These are phyloP conservation scores for Platycercus adscitus DNA, from an alignment of 2,113 vertebrate genomes.

Conservation along the genomic window DNA sequence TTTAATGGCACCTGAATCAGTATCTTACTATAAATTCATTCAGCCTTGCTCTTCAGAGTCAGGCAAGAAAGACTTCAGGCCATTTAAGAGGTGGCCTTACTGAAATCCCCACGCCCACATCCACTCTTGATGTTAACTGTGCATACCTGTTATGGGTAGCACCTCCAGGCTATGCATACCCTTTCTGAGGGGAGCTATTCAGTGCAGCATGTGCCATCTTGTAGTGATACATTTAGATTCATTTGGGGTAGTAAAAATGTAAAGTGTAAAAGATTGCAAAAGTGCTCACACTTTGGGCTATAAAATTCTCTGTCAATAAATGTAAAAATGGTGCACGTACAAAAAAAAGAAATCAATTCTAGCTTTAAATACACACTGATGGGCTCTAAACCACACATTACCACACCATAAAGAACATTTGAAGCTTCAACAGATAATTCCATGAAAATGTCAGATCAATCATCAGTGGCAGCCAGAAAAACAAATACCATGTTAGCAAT, in stretches of 20 bases:
- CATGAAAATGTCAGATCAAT: background rate
- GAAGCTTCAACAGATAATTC: constrained; percentile 7
- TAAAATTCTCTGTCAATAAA: background rate
- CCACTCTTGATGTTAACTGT: background rate
- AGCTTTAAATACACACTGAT: background rate
- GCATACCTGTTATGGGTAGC: background rate
- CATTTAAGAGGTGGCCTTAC: background rate
- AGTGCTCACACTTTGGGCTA: background rate
- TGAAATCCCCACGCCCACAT: background rate
- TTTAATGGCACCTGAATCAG: background rate
- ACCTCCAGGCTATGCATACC: background rate
- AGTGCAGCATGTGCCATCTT: background rate
- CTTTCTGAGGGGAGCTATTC: background rate
- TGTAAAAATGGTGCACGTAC: background rate
- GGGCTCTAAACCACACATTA: background rate
- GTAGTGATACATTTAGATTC: background rate
- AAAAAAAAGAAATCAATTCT: background rate
- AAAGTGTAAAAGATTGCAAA: background rate
- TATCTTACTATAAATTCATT: background rate
- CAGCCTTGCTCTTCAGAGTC: background rate
- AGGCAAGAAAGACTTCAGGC: background rate
- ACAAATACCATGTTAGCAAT: background rate
- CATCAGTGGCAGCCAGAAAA: background rate
- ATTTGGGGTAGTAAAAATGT: background rate
- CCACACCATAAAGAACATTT: background rate